Base-by-base conservation (phyloP, 2,113 vertebrate genomes). In the Epinephelus fuscoguttatus region DNA sequence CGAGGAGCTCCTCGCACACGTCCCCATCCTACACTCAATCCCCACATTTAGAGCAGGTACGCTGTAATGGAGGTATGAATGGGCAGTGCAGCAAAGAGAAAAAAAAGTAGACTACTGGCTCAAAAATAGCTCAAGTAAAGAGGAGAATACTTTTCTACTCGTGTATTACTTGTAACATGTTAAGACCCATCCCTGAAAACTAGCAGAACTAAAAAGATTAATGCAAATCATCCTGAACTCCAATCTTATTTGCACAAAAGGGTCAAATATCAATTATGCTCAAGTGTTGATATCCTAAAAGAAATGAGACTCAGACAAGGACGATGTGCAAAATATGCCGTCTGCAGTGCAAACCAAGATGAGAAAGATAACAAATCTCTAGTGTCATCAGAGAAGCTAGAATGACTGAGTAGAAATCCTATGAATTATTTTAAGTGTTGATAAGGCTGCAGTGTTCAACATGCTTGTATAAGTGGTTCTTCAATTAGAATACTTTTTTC, bases 331-430 rank as follows among this genome's bases (percentile, higher is more conserved):
- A 40, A 59, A 40, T 59, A 33, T 19, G 13, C 14, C 19, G 25
- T 56, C 6, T 2, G 23, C 27, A 61, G 71, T 63, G 33, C 55
- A 60, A 68, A 33, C 23, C 27, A 15, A 64, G 23, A 62, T 47
- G n/a, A 69, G n/a, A 69, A 40, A 61, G 11, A 69, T n/a, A 78
- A 53, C 70, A 50, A 59, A 82, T 64, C 30, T 57, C 3, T 67
- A 13, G 1, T 62, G 30, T 52, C 53, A 73, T 42, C 56, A 64
- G 50, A 60, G 49, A 68, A 73, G 25, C 42, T 69, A 33, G 47
- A 70, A 42, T 59, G 13, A 19, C 56, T n/a, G 19, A 18, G 40
- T 47, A 30, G 13, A 78, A 14, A 50, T 25, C 6, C 23, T 5
- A 62, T 45, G 33, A 63, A 62, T 61, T n/a, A 70, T 2, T 49